phyloP scores from a whole-genome alignment of 2,888 invertebrate species.

The Diplazon laetatorius region DNA sequence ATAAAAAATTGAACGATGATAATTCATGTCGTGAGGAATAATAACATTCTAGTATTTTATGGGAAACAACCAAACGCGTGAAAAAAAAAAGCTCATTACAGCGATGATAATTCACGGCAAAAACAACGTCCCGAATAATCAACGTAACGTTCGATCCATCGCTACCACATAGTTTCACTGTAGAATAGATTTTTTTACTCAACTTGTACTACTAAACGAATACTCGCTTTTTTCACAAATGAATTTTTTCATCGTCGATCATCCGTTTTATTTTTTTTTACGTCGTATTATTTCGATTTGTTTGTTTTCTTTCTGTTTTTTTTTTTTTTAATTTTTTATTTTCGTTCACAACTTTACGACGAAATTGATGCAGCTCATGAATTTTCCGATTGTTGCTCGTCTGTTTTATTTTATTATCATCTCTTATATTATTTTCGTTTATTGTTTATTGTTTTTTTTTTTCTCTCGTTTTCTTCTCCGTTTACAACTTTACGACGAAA shows the following conservation, averaged over 20 bases:
- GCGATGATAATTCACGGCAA: slow-evolving; percentile 53
- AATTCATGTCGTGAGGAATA: slow-evolving; percentile 28
- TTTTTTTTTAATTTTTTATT: too few relatives aligned
- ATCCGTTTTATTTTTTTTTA: slow-evolving; percentile 33
- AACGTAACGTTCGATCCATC: slow-evolving; percentile 50
- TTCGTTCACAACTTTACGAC: background rate
- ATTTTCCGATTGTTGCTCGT: too few relatives aligned
- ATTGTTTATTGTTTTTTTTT: slow-evolving; percentile 10
- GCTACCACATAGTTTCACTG: slow-evolving; percentile 46
- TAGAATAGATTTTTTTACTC: slow-evolving; percentile 65
- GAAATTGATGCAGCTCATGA: background rate
- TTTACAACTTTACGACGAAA: background rate
- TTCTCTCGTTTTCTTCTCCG: too few relatives aligned
- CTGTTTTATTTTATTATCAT: too few relatives aligned
- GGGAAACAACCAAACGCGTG: slow-evolving; percentile 51
- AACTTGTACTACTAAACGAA: slow-evolving; percentile 56
- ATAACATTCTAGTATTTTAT: slow-evolving; percentile 32
- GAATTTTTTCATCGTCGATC: slow-evolving; percentile 36
- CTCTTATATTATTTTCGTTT: slow-evolving; percentile 26
- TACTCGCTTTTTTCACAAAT: slow-evolving; percentile 51
- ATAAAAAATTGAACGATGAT: background rate
- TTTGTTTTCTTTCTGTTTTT: slow-evolving; percentile 13
- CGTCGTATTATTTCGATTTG: slow-evolving; percentile 25
- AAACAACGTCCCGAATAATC: slow-evolving; percentile 44
- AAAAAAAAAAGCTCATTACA: slow-evolving; percentile 47